Evolutionary conservation across 1,140 invertebrate species (phyloP).

Genomic region (Lerema accius): DNA sequence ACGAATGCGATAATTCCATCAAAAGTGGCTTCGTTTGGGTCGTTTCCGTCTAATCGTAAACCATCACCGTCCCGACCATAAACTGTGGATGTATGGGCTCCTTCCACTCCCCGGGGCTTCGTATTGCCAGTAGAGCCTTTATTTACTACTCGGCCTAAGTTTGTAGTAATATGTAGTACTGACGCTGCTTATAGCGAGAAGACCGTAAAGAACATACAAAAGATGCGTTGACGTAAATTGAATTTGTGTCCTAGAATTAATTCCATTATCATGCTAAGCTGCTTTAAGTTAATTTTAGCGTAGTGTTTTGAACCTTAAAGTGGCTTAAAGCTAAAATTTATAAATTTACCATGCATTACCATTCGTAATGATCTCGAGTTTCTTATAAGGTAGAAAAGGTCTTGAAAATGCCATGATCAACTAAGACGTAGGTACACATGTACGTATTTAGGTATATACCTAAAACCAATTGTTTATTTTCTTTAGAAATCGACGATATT

Average conservation of each 20-base stretch:
- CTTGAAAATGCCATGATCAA: no score
- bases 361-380: no score
- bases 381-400: no score
- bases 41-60: conserved; percentile 33
- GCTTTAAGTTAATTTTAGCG: no score
- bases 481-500: no score
- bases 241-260: conserved; percentile 25
- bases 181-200: conserved; percentile 2
- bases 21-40: conserved; percentile 15
- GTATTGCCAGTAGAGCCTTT: conserved; percentile 22
- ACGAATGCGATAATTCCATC: conserved; percentile 18
- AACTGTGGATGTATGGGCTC: conserved; percentile 27
- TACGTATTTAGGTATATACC: no score
- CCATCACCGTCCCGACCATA: conserved; percentile 31
- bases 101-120: conserved; percentile 25
- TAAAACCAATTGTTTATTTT: no score
- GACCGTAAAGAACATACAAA: conserved; percentile 17
- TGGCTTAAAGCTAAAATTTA: no score
- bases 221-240: conserved; percentile 31
- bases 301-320: no score
- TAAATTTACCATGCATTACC: no score
- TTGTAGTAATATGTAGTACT: conserved; percentile 2
- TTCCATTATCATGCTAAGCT: no score
- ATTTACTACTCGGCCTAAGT: conserved; percentile 34
- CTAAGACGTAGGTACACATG: no score